Evolutionary conservation across 1,140 invertebrate genomes (phyloP), one percentile per base, ranked within the genome.

Genomic region (Aphidius gifuensis): DNA sequence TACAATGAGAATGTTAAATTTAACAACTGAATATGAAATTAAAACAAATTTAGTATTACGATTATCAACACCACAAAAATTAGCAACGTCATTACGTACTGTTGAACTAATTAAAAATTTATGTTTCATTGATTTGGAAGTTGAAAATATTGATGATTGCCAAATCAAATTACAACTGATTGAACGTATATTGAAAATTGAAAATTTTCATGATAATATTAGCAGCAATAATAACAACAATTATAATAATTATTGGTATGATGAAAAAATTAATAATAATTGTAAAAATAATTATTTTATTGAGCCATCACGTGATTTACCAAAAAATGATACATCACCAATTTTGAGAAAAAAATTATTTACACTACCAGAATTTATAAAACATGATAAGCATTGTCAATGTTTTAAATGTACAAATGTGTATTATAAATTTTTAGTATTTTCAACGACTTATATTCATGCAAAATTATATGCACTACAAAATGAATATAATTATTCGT

Each of bases 381-480:
- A 50, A 5, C 77, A 80, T 21, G 16, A 60, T 0, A 8, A 46
- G 3, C 47, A 64, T 21, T 81, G 79, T 23, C 46, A 50, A 21
- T 81, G 79, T 64, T 78, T 76, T 48, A 69, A 64, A 6, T 81
- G 79, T 58, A 54, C 58, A 5, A 78, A 75, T 61, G 9, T 64
- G 5, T 58, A 61, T 4, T 81, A 79, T 56, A 74, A 75, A 32
- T 71, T 74, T 62, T 49, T 78, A 4, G 67, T 76, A 1, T 75
- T 80, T n/a, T 61, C 69, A 0, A 58, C 67, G 42, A 71, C 69
- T 0, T 65, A 72, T 43, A 70, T 80, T 0, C 68, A 77, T 23
- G 79, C 78, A 0, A 75, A 80, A 40, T 60, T 77, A 0, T 79
- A 75, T 39, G 62, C 71, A 7, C 49, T 75, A 4, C 71, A 75